Evolutionary conservation across 2,888 invertebrate species (phyloP).

Genomic region (Achlya flavicornis): DNA sequence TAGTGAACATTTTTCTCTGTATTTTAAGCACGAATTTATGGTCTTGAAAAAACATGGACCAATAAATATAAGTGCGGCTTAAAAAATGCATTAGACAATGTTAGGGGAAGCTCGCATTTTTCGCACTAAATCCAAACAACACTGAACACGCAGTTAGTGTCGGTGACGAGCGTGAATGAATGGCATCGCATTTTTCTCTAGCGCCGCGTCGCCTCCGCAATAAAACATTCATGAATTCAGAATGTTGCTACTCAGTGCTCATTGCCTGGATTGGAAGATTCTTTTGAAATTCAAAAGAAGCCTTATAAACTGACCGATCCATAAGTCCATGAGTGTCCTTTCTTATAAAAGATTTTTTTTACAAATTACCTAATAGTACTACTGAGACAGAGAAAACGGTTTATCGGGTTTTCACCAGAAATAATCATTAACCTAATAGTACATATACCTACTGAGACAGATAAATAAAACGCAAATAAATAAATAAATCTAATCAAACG

Average conservation of each 20-base stretch:
- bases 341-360: too few relatives aligned
- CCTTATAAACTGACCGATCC: too few relatives aligned
- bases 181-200: constrained; percentile 76
- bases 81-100: constrained; percentile 58
- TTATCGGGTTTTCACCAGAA: too few relatives aligned
- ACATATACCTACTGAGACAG: background rate
- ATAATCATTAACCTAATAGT: too few relatives aligned
- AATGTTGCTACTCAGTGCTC: constrained; percentile 68
- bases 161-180: constrained; percentile 78
- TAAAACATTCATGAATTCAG: constrained; percentile 80
- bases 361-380: too few relatives aligned
- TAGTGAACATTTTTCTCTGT: background rate
- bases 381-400: too few relatives aligned
- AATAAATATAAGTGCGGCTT: constrained; percentile 48
- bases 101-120: constrained; percentile 60
- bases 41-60: constrained; percentile 20
- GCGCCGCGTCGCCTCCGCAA: constrained; percentile 68
- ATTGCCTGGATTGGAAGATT: constrained; percentile 56
- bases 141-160: constrained; percentile 75
- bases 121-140: constrained; percentile 74
- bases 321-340: too few relatives aligned
- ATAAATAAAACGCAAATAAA: background rate
- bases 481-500: background rate
- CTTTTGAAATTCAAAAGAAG: constrained; percentile 22
- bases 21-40: constrained; percentile 3